Evolutionary conservation across 2,113 vertebrate species (phyloP).

Genomic region (Hippoglossus stenolepis): DNA sequence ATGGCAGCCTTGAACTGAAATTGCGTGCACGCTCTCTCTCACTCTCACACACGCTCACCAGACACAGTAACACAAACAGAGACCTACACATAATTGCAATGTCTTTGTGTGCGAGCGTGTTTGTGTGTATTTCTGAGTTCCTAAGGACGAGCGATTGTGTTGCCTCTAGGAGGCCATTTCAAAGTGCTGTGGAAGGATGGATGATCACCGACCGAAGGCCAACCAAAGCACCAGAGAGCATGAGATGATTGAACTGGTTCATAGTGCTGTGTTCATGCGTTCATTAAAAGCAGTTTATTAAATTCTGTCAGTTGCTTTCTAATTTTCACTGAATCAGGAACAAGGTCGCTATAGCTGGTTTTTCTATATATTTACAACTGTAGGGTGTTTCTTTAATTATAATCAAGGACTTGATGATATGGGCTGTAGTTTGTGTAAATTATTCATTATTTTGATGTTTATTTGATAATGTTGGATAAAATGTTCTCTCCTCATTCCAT

Average conservation of each 20-base stretch:
- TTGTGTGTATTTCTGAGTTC: constrained; percentile 53
- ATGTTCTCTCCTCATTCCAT: no score
- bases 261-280: constrained; percentile 31
- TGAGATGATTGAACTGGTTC: constrained; percentile 45
- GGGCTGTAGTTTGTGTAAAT: no score
- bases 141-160: constrained; percentile 37
- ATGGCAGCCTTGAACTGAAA: constrained; percentile 78
- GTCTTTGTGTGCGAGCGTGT: constrained; percentile 22
- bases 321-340: constrained; percentile 19
- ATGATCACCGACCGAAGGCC: constrained; percentile 56
- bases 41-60: constrained; percentile 8
- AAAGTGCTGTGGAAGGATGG: constrained; percentile 58
- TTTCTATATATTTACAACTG: background rate
- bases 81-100: constrained; percentile 64
- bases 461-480: no score
- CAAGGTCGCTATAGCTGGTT: background rate
- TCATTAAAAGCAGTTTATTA: constrained; percentile 40
- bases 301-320: constrained; percentile 6
- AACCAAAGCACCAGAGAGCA: constrained; percentile 26
- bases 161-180: constrained; percentile 69
- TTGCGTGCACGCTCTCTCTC: constrained; percentile 43
- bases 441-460: no score
- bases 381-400: background rate
- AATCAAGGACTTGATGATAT: background rate
- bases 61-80: constrained; percentile 22